These are phyloP conservation scores for Bergia sp. DNA, from an alignment of 92 coral and sea anemone genomes.

Conservation along the genomic window DNA sequence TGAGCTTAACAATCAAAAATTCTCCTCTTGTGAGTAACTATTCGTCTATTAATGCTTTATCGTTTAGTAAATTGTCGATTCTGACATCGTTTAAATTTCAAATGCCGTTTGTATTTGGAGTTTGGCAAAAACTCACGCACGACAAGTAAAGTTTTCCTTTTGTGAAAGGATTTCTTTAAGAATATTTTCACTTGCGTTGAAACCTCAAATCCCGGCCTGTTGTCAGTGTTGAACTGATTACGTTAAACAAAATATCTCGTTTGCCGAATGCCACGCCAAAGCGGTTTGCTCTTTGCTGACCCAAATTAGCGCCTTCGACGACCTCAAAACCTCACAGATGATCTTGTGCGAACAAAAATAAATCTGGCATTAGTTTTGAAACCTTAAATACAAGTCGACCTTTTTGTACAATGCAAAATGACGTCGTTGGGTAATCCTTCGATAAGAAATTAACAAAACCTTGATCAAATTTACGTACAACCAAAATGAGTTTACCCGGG, in stretches of 20 bases:
- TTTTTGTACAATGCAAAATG: not conserved
- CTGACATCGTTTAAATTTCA: not conserved
- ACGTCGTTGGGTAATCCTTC: conserved; percentile 3
- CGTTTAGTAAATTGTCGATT: conserved; percentile 18
- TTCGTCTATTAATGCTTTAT: not conserved
- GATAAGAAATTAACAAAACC: not conserved
- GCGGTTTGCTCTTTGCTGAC: conserved; percentile 22
- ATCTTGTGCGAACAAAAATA: not conserved
- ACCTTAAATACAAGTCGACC: not conserved
- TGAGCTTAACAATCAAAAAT: not conserved
- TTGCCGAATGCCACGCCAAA: not conserved
- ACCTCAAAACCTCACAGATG: not conserved
- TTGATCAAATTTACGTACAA: not conserved
- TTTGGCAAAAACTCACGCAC: not conserved
- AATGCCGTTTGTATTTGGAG: not conserved
- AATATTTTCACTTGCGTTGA: no score
- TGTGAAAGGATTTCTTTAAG: not conserved
- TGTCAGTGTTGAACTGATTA: not conserved
- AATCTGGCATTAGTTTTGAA: not conserved
- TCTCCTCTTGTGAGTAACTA: not conserved
- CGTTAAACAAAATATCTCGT: not conserved
- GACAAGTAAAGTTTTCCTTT: not conserved
- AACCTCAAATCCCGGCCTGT: not conserved
- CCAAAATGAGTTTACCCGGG: conserved; percentile 8
- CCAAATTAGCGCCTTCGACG: not conserved